phyloP scores from a whole-genome alignment of 2,888 invertebrate genomes.

The Ceramica pisi region DNA sequence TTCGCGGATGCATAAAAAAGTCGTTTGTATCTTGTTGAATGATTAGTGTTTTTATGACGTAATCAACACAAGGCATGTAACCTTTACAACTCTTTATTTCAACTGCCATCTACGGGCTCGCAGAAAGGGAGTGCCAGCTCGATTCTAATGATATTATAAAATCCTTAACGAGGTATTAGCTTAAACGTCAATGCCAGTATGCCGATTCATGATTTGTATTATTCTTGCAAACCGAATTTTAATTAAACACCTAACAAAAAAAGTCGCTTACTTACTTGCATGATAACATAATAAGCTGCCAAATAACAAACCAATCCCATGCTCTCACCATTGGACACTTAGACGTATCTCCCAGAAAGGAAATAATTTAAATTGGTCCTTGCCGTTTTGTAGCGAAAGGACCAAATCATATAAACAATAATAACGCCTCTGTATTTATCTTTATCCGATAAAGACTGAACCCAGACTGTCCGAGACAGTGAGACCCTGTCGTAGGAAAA shows the following conservation, averaged over 20 bases:
- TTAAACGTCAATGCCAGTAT: conserved; percentile 26
- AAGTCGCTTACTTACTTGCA: too few species aligned
- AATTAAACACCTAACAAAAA: conserved; percentile 9
- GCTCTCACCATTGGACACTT: neutral
- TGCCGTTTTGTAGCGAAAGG: neutral
- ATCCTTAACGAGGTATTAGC: conserved; percentile 38
- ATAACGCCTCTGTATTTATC: neutral
- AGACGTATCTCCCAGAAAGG: neutral
- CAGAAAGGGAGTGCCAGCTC: conserved; percentile 37
- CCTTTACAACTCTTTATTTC: conserved; percentile 50
- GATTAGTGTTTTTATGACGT: conserved; percentile 34
- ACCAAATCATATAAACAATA: neutral
- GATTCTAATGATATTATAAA: conserved; percentile 37
- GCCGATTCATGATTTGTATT: neutral
- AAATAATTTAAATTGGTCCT: neutral
- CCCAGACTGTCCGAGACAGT: neutral
- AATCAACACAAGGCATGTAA: conserved; percentile 36
- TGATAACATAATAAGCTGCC: neutral
- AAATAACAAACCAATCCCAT: neutral
- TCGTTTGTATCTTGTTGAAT: conserved; percentile 22
- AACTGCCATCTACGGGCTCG: conserved; percentile 15
- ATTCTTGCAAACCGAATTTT: neutral
- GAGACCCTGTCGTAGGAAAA: neutral
- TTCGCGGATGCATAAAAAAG: conserved; percentile 5
- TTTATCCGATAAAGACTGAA: neutral